Base-by-base conservation (phyloP, 2,113 vertebrate genomes). In the Gorilla gorilla region DNA sequence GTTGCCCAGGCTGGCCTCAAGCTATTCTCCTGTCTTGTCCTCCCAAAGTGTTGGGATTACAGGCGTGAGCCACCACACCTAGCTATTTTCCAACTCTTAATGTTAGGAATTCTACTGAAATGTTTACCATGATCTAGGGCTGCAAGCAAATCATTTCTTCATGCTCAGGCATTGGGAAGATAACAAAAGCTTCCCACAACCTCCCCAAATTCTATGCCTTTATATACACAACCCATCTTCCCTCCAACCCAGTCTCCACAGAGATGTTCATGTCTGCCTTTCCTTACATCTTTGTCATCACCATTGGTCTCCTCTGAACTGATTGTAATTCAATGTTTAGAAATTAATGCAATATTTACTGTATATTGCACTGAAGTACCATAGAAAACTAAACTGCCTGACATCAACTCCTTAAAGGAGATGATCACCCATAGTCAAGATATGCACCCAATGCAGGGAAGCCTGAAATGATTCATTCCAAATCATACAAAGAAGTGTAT, bases 21-120 rank as follows among this genome's bases (percentile, higher is more conserved):
- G 27, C 27, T 64, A 64, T 30, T 64, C 27, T 14, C 27, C 61
- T 64, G 27, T 64, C 27, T 64, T 14, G 27, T 6, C 61, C 61
- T 64, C 30, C 61, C 61, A 64, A 64, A 32, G 0, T 32, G 61
- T 64, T 30, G 61, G 61, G 27, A 64, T 32, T 64, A 32, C 27
- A 64, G 61, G 61, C 0, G 11, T 64, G 27, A 64, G 12, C 61
- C 27, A 64, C 61, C 61, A 2, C 12, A 1, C 61, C 61, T 11
- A 6, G 61, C 61, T 64, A 18, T n/a, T 72, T 89, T 64, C 11
- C 40, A 88, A 64, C 5, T 73, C 43, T 92, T 59, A 55, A 40
- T 25, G 80, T 88, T 72, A 93, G 16, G 70, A 85, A 43, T 27
- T 30, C 55, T 89, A 84, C 73, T 89, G 73, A 92, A 90, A 79